These are phyloP conservation scores for Catotricha subobsoleta DNA, from an alignment of 2,888 invertebrate species.

Conservation along the genomic window DNA sequence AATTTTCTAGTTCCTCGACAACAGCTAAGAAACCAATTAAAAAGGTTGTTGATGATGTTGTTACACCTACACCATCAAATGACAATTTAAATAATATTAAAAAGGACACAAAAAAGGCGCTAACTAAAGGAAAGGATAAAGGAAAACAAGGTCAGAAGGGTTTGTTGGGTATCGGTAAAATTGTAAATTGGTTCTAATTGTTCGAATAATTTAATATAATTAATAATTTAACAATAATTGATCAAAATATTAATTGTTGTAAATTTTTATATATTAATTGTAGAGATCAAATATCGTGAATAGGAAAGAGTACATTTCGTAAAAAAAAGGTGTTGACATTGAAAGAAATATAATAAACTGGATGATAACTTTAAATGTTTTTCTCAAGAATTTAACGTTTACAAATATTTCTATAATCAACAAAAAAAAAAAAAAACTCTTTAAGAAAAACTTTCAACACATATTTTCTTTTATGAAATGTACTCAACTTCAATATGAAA, in stretches of 20 bases:
- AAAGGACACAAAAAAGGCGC: constrained; percentile 29
- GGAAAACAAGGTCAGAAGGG: constrained; percentile 36
- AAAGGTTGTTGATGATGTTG: constrained; percentile 14
- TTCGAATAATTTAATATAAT: not conserved
- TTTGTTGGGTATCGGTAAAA: constrained; percentile 68
- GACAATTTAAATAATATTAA: too few relatives aligned
- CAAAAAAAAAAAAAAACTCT: not conserved
- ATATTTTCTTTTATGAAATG: not conserved
- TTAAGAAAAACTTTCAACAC: not conserved
- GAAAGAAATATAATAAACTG: too few relatives aligned
- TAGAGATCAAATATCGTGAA: too few relatives aligned
- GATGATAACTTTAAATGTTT: too few relatives aligned
- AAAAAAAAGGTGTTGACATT: too few relatives aligned
- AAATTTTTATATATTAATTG: too few relatives aligned
- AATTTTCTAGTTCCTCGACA: constrained; percentile 9
- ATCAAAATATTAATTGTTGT: not conserved
- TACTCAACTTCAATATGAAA: not conserved
- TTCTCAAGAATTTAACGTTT: too few relatives aligned
- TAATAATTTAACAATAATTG: not conserved
- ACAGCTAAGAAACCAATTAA: constrained; percentile 7
- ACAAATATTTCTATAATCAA: not conserved
- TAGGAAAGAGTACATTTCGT: too few relatives aligned
- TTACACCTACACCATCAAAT: too few relatives aligned
- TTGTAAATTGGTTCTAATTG: constrained; percentile 8
- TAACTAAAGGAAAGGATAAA: constrained; percentile 25